Conservation (phyloP, 2,888 invertebrate species). For the Phania funesta region DNA sequence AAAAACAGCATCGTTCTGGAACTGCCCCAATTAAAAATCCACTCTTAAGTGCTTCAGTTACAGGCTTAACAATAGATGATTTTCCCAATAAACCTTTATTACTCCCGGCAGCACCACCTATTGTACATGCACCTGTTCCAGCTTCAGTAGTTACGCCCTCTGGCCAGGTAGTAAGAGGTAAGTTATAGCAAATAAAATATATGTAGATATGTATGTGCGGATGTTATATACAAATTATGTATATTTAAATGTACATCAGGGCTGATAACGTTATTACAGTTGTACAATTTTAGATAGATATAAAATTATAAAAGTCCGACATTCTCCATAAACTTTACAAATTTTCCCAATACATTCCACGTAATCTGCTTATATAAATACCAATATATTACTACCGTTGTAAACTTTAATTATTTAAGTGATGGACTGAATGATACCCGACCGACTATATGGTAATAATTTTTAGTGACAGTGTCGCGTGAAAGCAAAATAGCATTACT, state of each 20-base stretch:
- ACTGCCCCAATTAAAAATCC: conserved; percentile 83
- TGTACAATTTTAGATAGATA: too few relatives aligned
- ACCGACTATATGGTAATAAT: too few relatives aligned
- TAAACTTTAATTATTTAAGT: too few relatives aligned
- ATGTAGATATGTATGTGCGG: background rate
- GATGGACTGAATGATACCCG: too few relatives aligned
- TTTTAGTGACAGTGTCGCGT: too few relatives aligned
- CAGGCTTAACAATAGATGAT: conserved; percentile 87
- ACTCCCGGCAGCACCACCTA: conserved; percentile 83
- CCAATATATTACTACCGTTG: too few relatives aligned
- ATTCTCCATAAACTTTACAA: too few relatives aligned
- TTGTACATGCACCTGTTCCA: conserved; percentile 71
- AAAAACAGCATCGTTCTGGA: conserved; percentile 52
- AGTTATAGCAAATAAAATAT: background rate
- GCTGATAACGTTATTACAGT: too few relatives aligned
- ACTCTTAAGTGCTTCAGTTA: conserved; percentile 87
- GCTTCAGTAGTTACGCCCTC: conserved; percentile 68
- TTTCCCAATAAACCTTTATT: conserved; percentile 87
- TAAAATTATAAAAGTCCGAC: too few relatives aligned
- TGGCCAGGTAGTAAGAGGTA: conserved; percentile 65
- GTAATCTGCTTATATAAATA: too few relatives aligned
- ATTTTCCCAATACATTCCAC: too few relatives aligned
- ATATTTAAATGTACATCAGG: background rate
- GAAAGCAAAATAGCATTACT: too few relatives aligned
- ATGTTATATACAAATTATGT: background rate